phyloP scores from a whole-genome alignment of 2,113 vertebrate species.

The Eulemur rufifrons region DNA sequence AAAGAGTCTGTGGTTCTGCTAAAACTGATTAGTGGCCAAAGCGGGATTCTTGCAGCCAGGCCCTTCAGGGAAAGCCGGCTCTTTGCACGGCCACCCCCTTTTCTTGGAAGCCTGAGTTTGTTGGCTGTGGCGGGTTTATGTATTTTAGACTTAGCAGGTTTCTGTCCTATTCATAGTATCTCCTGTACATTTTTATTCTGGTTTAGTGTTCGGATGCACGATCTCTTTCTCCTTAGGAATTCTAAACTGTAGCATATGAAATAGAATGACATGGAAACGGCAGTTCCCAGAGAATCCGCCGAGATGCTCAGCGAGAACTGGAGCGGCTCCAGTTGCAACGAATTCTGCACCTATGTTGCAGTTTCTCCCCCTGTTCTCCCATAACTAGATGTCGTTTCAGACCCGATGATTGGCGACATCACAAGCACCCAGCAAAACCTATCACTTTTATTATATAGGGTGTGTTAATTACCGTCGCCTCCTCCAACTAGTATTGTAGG shows the following conservation, averaged over 20 bases:
- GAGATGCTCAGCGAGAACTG: constrained; percentile 23
- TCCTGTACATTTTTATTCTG: constrained; percentile 70
- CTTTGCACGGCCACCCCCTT: background rate
- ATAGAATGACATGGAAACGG: constrained; percentile 59
- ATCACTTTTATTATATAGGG: background rate
- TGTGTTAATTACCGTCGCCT: constrained; percentile 7
- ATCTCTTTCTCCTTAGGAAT: constrained; percentile 66
- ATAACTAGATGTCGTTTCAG: background rate
- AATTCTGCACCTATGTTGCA: constrained; percentile 50
- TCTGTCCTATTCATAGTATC: constrained; percentile 73
- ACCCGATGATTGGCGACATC: background rate
- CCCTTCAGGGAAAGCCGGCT: background rate
- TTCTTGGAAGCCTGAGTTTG: constrained; percentile 69
- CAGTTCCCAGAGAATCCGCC: constrained; percentile 23
- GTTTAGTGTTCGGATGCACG: constrained; percentile 61
- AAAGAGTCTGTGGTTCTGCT: background rate
- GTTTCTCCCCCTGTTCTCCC: background rate
- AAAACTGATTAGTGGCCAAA: background rate
- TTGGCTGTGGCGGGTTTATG: constrained; percentile 52
- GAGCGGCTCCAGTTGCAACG: constrained; percentile 46
- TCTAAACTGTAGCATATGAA: constrained; percentile 59
- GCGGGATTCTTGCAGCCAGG: background rate
- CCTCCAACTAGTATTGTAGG: background rate
- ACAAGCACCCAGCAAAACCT: background rate
- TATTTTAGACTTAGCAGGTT: constrained; percentile 74